Base-by-base conservation (phyloP, 2,797 vertebrate species). In the Acanthopagrus latus region DNA sequence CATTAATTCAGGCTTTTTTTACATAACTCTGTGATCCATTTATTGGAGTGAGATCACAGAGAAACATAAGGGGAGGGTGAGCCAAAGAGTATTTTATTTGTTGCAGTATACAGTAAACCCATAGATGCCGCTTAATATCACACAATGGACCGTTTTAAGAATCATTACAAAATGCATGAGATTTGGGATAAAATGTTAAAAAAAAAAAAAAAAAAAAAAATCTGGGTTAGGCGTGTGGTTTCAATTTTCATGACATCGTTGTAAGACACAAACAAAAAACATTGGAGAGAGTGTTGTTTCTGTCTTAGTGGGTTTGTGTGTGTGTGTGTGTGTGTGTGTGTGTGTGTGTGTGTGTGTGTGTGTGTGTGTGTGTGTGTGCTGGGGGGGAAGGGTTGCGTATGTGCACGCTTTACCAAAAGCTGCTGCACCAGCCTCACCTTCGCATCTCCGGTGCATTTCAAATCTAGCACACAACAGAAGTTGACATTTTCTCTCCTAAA, bases 401-500 rank as follows among this genome's bases (percentile, higher is more conserved):
- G 46, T 59, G 14, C 20, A 46, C 23, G 41, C 20, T 60, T 70
- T 56, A 51, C 27, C 48, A 65, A 41, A 63, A 67, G 57, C 62
- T 9, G 21, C 23, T 52, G 71, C 79, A 56, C 21, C 54, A 64
- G 72, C 70, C 72, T 91, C 85, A 89, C 84, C 88, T 86, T 84
- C 78, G 74, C 81, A 56, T 90, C 84, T 89, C 52, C 2, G 55
- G 66, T 87, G 88, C 64, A 78, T 89, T 87, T 89, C 66, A 81
- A 86, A 90, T 86, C 74, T 41, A 74, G 80, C 81, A 66, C 80
- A 88, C 78, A 86, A 90, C 83, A 89, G 80, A 89, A 89, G 88
- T 82, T 94, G 94, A 94, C 93, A 94, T 94, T 93, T 93, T 88
- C 80, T 71, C 66, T 78, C 72, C 85, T 89, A 93, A 92, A 87